Base-by-base conservation (phyloP, 2,888 invertebrate species). In the Drosophila diplacantha region DNA sequence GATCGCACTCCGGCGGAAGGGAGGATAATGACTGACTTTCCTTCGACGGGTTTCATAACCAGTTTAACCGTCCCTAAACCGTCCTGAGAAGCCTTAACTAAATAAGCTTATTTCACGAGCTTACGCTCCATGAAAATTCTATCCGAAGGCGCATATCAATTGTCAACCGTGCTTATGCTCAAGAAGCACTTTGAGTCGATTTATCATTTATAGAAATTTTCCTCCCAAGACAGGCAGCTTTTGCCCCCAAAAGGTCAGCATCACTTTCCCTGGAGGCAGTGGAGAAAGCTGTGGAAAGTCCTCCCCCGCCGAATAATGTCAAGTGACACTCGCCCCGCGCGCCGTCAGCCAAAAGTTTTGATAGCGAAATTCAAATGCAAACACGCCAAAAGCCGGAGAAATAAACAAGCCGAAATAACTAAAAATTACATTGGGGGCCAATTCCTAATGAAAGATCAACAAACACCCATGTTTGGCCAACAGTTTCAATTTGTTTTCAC, bases 351-450 rank as follows among this genome's bases (percentile, higher is more conserved):
- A 20, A 41, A 31, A 72, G 59, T 75, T 81, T 77, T 75, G 78
- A 74, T 62, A 74, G 64, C 37, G 54, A 70, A 72, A 67, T 81
- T 67, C 37, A 37, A 67, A 31, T 38, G 60, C 59, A 74, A 77
- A 69, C 73, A 63, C 53, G 46, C 63, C 69, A 75, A 32, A 53
- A 49, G 18, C 49, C 47, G 37, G 18, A 41, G 52, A 34, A 31
- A 51, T 52, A 63, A 61, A 64, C 63, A 51, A 7, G 31, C 35
- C 3, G 5, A 29, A 41, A 26, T 18, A 46, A 32, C 59, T 59
- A 11, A 71, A 71, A 60, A 51, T 59, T 44, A 52, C 76, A 75
- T 46, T 32, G 38, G 11, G 26, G 22, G 14, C 20, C 41, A n/a
- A n/a, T 77, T 77, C 49, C 49, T 47, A 50, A 58, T 49, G 44